Conservation (phyloP, 2,797 vertebrate species). For the Acanthopagrus latus region DNA sequence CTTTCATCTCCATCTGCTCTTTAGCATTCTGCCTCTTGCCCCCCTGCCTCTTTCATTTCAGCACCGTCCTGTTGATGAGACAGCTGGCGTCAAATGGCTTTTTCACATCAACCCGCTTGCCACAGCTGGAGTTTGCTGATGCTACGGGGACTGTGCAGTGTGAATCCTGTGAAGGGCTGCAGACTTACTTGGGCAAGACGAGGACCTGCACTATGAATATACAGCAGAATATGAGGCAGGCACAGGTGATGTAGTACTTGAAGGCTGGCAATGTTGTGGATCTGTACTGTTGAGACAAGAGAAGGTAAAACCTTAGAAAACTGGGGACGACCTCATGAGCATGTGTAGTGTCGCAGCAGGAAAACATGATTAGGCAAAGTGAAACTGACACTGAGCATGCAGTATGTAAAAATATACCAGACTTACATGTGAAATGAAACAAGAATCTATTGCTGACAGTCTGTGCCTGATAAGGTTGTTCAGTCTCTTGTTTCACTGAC, state of each 20-base stretch:
- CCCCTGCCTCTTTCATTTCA: conserved; percentile 56
- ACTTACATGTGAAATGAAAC: background rate
- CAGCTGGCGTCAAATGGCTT: conserved; percentile 71
- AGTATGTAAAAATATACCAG: background rate
- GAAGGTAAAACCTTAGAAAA: background rate
- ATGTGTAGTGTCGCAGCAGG: background rate
- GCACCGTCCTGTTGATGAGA: conserved; percentile 56
- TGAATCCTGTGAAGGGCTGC: conserved; percentile 6
- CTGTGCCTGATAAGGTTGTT: background rate
- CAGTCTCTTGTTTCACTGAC: background rate
- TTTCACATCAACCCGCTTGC: conserved; percentile 44
- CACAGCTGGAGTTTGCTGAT: conserved; percentile 54
- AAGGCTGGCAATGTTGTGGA: conserved; percentile 95
- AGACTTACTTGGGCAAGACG: conserved; percentile 96
- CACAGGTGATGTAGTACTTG: conserved; percentile 98
- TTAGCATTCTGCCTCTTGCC: conserved; percentile 60
- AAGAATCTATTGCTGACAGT: background rate
- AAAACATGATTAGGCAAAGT: background rate
- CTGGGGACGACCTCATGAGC: background rate
- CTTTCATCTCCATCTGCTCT: conserved; percentile 64
- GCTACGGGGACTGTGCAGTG: conserved; percentile 4
- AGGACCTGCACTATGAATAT: conserved; percentile 97
- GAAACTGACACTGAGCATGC: background rate
- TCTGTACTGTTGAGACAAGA: conserved; percentile 90
- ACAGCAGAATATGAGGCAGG: conserved; percentile 98